Evolutionary conservation across 1,140 invertebrate genomes (phyloP).

Genomic region (Euwallacea similis): DNA sequence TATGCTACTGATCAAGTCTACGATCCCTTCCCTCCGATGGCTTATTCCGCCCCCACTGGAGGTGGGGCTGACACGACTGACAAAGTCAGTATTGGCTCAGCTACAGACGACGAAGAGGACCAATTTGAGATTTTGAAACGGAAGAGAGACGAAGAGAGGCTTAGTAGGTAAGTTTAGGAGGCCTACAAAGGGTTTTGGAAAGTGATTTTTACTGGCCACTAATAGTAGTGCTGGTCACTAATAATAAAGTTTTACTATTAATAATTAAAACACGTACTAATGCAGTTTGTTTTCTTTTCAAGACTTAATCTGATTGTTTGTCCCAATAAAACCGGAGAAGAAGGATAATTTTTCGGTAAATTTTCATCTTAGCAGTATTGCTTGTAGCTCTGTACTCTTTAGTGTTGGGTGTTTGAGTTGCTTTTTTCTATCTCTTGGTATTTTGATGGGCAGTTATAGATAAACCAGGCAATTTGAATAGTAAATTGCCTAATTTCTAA

Average conservation of each 20-base stretch:
- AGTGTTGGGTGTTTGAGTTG: too few species aligned
- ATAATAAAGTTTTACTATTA: too few species aligned
- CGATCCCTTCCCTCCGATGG: slow-evolving; percentile 40
- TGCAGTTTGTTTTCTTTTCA: slow-evolving; percentile 16
- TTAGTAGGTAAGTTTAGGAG: slow-evolving; percentile 42
- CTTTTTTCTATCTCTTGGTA: too few species aligned
- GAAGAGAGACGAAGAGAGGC: slow-evolving; percentile 47
- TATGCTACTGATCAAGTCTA: slow-evolving; percentile 31
- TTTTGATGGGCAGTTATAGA: too few species aligned
- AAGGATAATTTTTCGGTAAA: slow-evolving; percentile 17
- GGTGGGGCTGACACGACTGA: slow-evolving; percentile 40
- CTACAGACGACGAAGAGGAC: slow-evolving; percentile 45
- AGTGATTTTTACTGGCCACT: not conserved
- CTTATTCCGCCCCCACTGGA: slow-evolving; percentile 43
- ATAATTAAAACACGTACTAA: too few species aligned
- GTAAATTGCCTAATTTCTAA: too few species aligned
- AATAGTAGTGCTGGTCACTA: too few species aligned
- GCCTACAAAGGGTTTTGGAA: not conserved
- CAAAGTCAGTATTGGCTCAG: slow-evolving; percentile 49
- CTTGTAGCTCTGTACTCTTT: not conserved
- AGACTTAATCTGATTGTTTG: slow-evolving; percentile 30
- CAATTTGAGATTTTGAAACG: slow-evolving; percentile 49
- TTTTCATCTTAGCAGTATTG: not conserved
- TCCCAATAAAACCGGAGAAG: slow-evolving; percentile 17
- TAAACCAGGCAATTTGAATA: too few species aligned